Percentiles rank a stretch among this genome's conserved stretches.
phyloP scores from a whole-genome alignment of 2,113 vertebrate genomes.

The Herpetotheres cachinnans region DNA sequence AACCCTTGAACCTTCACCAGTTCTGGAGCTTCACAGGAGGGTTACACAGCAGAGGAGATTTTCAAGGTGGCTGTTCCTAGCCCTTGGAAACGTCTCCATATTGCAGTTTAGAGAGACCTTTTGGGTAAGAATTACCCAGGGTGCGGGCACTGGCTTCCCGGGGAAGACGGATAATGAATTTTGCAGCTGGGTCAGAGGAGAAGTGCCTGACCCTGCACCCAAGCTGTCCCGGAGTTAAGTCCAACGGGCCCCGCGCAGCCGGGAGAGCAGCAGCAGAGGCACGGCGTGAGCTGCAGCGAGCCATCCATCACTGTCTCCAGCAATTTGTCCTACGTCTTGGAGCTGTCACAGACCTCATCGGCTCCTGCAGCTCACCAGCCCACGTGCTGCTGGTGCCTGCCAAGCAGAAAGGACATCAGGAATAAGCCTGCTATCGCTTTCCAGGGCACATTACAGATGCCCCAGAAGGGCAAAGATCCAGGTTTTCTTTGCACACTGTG shows the following conservation, averaged over 20 bases:
- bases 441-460: neutral
- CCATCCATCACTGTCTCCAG: neutral
- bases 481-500: neutral
- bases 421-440: neutral
- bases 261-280: neutral
- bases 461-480: neutral
- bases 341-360: neutral
- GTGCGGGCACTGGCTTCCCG: neutral
- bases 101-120: fast-evolving
- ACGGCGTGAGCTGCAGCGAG: neutral
- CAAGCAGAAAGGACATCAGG: neutral
- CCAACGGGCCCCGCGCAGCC: fast-evolving
- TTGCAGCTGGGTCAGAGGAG: neutral
- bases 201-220: neutral
- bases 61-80: neutral
- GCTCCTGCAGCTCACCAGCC: neutral
- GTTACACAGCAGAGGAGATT: neutral
- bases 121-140: neutral
- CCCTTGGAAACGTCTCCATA: neutral
- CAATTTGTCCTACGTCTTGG: neutral
- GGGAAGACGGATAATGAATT: neutral
- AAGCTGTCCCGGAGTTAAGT: neutral
- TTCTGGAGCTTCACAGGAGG: neutral
- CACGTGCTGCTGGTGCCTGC: neutral
- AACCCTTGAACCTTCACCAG: neutral